Percentiles rank a stretch among this genome's conserved stretches.
These are phyloP conservation scores for Chaetorhynchus papuensis DNA, from an alignment of 2,113 vertebrate species.

Conservation along the genomic window DNA sequence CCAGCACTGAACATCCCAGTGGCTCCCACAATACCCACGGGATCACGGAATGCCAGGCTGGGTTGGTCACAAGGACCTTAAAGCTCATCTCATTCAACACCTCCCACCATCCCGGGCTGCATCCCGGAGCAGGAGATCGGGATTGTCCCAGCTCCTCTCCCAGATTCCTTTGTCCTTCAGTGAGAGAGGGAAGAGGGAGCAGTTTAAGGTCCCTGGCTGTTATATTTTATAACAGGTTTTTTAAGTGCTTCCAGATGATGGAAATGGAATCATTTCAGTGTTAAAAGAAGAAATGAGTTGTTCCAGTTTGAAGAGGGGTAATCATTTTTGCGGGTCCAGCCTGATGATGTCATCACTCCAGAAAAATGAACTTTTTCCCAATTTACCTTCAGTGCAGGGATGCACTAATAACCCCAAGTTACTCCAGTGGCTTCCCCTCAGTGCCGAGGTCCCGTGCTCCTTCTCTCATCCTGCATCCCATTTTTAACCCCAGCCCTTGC, in stretches of 20 bases:
- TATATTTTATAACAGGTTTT: neutral
- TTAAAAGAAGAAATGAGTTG: neutral
- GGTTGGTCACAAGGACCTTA: neutral
- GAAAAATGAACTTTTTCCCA: neutral
- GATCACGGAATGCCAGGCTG: neutral
- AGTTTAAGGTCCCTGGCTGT: neutral
- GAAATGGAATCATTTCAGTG: neutral
- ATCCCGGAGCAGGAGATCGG: neutral
- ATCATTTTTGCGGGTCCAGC: neutral
- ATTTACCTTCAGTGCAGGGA: neutral
- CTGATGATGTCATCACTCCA: neutral
- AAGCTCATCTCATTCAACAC: fast-evolving
- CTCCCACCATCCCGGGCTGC: neutral
- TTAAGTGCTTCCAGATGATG: neutral
- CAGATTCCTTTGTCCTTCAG: fast-evolving
- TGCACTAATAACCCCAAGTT: neutral
- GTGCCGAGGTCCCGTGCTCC: neutral
- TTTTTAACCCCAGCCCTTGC: neutral
- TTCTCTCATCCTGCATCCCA: neutral
- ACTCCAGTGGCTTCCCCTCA: neutral
- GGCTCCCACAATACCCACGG: neutral
- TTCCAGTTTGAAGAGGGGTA: neutral
- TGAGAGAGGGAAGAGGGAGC: neutral
- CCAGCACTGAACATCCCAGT: neutral
- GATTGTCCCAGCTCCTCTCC: neutral